Evolutionary conservation across 2,888 invertebrate species (phyloP).

Genomic region (Lutraria lutraria): DNA sequence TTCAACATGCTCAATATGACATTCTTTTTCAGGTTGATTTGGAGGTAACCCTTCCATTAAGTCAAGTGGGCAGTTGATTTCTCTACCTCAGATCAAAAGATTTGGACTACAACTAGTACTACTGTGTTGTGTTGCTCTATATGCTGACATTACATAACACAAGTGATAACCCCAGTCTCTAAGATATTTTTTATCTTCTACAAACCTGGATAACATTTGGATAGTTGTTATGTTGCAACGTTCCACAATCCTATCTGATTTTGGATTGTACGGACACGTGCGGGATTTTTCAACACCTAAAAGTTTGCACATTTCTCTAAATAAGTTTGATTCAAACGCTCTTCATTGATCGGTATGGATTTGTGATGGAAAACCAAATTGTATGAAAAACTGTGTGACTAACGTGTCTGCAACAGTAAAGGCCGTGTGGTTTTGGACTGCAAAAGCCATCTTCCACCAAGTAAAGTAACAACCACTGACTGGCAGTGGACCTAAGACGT

Average conservation of each 20-base stretch:
- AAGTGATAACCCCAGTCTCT: constrained; percentile 67
- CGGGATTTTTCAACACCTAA: too few relatives aligned
- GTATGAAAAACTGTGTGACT: constrained; percentile 53
- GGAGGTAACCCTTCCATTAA: constrained; percentile 55
- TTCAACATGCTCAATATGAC: constrained; percentile 51
- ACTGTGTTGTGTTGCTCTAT: constrained; percentile 57
- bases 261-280: constrained; percentile 52
- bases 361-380: constrained; percentile 27
- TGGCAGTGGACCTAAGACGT: constrained; percentile 68
- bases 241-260: constrained; percentile 55
- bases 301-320: too few relatives aligned
- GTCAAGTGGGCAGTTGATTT: constrained; percentile 64
- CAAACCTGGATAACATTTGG: constrained; percentile 43
- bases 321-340: constrained; percentile 27
- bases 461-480: constrained; percentile 70
- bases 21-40: constrained; percentile 3
- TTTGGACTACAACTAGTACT: too few relatives aligned
- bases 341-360: not conserved
- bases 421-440: constrained; percentile 61
- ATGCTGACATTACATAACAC: constrained; percentile 62
- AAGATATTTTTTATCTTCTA: constrained; percentile 46
- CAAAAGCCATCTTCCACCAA: constrained; percentile 60
- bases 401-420: constrained; percentile 66
- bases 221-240: constrained; percentile 58
- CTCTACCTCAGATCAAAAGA: constrained; percentile 68